Evolutionary conservation across 2,113 vertebrate genomes (phyloP).

Genomic region (Chitala chitala): DNA sequence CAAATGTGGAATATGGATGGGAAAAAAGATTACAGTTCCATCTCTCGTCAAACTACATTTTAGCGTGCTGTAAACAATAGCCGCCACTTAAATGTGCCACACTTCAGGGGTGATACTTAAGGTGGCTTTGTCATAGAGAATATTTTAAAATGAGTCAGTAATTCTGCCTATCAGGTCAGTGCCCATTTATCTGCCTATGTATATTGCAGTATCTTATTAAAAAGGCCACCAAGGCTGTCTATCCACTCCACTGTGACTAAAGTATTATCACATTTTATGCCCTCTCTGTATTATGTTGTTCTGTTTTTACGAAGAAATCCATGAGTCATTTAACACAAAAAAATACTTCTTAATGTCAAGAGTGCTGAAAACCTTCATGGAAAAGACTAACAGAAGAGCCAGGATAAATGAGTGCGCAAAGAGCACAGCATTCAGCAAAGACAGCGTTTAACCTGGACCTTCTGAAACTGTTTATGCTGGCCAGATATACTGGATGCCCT

Average conservation of each 20-base stretch:
- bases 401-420: neutral
- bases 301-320: neutral
- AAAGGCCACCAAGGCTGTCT: neutral
- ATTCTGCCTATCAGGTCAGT: neutral
- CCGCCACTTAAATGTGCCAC: no score
- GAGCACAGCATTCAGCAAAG: no score
- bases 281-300: neutral
- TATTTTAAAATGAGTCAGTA: neutral
- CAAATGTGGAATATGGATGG: no score
- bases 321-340: neutral
- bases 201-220: neutral
- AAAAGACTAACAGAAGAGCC: neutral
- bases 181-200: no score
- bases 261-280: constrained; percentile 3
- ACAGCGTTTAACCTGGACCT: neutral
- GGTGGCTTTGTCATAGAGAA: no score
- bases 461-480: neutral
- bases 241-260: neutral
- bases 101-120: no score
- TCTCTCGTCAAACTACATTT: no score
- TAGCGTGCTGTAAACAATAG: no score
- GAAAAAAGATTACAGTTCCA: no score
- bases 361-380: neutral
- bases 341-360: neutral
- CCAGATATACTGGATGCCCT: neutral